Percentiles rank a stretch among this genome's conserved stretches.
Conservation (phyloP, 2,113 vertebrate species). For the Notarius lentiginosus region DNA sequence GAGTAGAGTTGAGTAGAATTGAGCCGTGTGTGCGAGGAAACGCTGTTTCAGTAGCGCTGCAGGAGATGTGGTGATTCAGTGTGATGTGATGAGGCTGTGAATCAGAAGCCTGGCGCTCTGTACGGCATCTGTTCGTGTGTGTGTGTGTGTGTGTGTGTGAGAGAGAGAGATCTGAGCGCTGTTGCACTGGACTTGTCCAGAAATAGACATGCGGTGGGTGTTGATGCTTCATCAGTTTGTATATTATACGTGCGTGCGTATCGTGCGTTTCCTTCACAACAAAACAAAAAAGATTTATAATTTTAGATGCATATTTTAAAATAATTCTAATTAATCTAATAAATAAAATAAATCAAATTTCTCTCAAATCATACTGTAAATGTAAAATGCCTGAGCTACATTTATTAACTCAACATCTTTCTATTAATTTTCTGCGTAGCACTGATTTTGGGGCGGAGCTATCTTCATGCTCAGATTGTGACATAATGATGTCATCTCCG, state of each 20-base stretch:
- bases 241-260: no score
- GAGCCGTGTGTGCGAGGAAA: background rate
- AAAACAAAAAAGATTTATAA: no score
- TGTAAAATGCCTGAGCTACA: background rate
- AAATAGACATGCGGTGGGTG: conserved; percentile 17
- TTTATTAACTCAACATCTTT: background rate
- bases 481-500: no score
- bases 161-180: background rate
- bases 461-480: background rate
- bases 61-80: conserved; percentile 14
- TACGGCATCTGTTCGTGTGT: conserved; percentile 14
- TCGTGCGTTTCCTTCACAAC: no score
- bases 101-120: background rate
- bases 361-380: background rate
- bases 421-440: background rate
- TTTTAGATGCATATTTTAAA: no score
- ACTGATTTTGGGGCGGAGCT: background rate
- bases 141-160: conserved; percentile 3
- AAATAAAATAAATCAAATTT: no score
- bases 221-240: conserved; percentile 1
- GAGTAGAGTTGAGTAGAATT: background rate
- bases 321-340: no score
- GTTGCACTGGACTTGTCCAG: background rate
- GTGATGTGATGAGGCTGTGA: conserved; percentile 12
- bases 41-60: background rate